Evolutionary conservation across 2,888 invertebrate species (phyloP).

Genomic region (Eremobia ochroleuca): DNA sequence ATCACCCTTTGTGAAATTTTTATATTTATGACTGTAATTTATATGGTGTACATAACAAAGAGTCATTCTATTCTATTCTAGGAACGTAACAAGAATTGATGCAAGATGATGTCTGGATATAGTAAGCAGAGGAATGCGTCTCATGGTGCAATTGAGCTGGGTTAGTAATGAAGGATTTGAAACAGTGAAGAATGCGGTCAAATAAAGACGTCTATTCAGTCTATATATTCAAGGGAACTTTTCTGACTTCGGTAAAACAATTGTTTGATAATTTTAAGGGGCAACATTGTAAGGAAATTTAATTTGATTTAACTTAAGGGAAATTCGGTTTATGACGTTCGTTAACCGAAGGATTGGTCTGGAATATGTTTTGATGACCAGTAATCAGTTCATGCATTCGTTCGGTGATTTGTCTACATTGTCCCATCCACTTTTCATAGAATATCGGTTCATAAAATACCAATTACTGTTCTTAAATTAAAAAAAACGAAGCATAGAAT

Average conservation of each 20-base stretch:
- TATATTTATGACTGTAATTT: no score
- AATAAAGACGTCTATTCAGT: not conserved
- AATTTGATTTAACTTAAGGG: no score
- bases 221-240: not conserved
- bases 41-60: no score
- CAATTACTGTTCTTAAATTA: not conserved
- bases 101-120: not conserved
- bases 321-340: no score
- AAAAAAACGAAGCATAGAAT: not conserved
- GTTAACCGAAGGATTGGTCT: no score
- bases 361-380: no score
- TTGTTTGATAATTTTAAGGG: not conserved
- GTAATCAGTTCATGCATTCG: not conserved
- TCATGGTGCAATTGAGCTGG: not conserved
- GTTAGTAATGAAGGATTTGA: no score
- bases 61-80: no score
- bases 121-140: no score
- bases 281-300: not conserved
- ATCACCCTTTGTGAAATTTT: no score
- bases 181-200: not conserved
- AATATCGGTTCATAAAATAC: not conserved
- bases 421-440: not conserved
- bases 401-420: not conserved
- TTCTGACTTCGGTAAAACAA: not conserved
- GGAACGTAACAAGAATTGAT: not conserved